Conservation (phyloP, 2,113 vertebrate genomes). For the Australoheros scitulus region DNA sequence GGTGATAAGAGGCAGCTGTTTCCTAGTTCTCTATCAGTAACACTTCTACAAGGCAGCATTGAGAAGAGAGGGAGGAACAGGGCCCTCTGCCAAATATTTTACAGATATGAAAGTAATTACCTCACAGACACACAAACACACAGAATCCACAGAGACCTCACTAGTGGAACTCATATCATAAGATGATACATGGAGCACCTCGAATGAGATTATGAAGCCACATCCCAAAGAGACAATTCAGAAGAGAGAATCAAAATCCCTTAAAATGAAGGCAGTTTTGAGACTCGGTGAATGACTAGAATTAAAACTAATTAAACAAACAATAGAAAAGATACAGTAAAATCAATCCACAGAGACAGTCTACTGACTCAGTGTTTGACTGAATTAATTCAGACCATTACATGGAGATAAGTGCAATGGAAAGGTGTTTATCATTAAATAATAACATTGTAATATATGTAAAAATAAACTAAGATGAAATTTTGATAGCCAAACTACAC, state of each 20-base stretch:
- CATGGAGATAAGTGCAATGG: not conserved
- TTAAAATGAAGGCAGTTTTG: not conserved
- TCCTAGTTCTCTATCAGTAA: conserved; percentile 41
- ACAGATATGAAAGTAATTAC: conserved; percentile 13
- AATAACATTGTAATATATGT: not conserved
- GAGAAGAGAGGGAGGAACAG: conserved; percentile 9
- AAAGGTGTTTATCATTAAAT: not conserved
- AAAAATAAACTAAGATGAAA: not conserved
- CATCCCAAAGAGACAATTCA: not conserved
- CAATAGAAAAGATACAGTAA: too few relatives aligned
- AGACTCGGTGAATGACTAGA: not conserved
- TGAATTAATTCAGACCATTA: not conserved
- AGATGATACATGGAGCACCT: not conserved
- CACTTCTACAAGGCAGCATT: conserved; percentile 31
- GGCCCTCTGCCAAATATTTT: conserved; percentile 24
- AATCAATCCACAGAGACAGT: not conserved
- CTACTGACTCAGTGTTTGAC: not conserved
- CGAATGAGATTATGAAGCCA: not conserved
- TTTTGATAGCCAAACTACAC: not conserved
- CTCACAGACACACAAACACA: not conserved
- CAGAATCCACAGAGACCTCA: not conserved
- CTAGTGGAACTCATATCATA: not conserved
- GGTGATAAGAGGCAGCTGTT: conserved; percentile 70
- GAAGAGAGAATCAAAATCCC: not conserved
- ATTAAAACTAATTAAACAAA: not conserved